Conservation (phyloP, 2,797 vertebrate genomes). For the Vipera latastei region DNA sequence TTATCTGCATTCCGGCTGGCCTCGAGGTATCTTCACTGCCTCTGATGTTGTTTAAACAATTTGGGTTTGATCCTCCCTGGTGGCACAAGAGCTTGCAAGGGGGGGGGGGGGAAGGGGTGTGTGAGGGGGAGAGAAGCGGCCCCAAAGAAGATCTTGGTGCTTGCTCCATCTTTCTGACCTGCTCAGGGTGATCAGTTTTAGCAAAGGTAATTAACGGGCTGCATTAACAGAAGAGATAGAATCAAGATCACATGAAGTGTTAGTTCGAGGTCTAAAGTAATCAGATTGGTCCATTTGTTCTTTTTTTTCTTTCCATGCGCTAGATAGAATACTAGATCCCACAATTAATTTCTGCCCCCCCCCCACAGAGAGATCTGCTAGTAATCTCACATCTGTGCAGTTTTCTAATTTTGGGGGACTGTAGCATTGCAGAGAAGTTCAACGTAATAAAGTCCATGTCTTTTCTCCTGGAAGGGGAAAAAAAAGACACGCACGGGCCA, state of each 20-base stretch:
- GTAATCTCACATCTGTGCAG: background rate
- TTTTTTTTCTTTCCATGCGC: background rate
- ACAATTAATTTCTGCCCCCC: conserved; percentile 20
- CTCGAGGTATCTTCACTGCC: conserved; percentile 22
- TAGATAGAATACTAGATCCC: conserved; percentile 38
- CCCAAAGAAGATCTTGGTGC: background rate
- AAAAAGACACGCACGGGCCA: background rate
- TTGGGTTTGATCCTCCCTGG: conserved; percentile 26
- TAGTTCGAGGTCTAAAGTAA: background rate
- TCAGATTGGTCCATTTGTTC: background rate
- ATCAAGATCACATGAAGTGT: background rate
- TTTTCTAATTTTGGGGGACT: background rate
- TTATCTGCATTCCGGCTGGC: conserved; percentile 48
- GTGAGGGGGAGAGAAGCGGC: too few species aligned
- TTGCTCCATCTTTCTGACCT: background rate
- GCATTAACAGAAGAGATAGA: background rate
- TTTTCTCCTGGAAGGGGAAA: background rate
- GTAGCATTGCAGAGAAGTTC: background rate
- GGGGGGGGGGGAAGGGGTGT: too few species aligned
- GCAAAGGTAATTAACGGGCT: too few species aligned
- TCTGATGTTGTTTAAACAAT: conserved; percentile 13
- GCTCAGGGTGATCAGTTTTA: background rate
- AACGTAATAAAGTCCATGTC: background rate
- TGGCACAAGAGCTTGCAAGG: background rate
- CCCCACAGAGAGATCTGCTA: background rate